Evolutionary conservation across 2,888 invertebrate species (phyloP), one percentile per base, ranked within the genome.

Genomic region (Plebejus melissa): DNA sequence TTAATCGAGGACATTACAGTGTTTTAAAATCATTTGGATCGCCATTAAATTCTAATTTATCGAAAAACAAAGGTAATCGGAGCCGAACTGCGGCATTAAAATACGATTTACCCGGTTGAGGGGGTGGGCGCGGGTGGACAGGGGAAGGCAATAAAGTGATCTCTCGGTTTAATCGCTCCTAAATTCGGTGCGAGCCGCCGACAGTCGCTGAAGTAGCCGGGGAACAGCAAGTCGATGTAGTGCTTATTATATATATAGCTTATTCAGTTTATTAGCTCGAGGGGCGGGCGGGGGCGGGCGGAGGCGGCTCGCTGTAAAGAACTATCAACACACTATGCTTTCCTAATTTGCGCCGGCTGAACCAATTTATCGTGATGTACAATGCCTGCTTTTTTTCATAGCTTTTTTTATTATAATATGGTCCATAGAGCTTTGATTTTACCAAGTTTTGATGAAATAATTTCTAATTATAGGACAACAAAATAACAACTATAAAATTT

Each of bases 21-120:
- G 36, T 36, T 65, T 65, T 13, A 3, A 36, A 36, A 65, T 36
- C 65, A 65, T 65, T 65, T 1, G 65, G 16, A 65, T 36, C 36
- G 4, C 13, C 32, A 65, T 65, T 65, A 65, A 32, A 65, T 11
- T 36, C 65, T 65, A 65, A 36, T 65, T 65, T 65, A 65, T 36
- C 32, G 32, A 65, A 65, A 65, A 65, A 65, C 65, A 65, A 65
- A 65, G 32, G 65, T 16, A 65, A 65, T 65, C 65, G 32, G 65
- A 65, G 13, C 32, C 13, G 32, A 36, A 32, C 32, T 11, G 65
- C 13, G 65, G n/a, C 70, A 41, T 70, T 70, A 41, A 70, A 70
- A 70, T 70, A 70, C 70, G 41, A 70, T 70, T 70, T 22, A 1
- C 38, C n/a, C 22, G 70, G 41, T 6, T 13, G 36, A 9, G 38